Percentiles rank a stretch among this genome's conserved stretches.
Conservation (phyloP, 2,113 vertebrate genomes). For the Serilophus lunatus region DNA sequence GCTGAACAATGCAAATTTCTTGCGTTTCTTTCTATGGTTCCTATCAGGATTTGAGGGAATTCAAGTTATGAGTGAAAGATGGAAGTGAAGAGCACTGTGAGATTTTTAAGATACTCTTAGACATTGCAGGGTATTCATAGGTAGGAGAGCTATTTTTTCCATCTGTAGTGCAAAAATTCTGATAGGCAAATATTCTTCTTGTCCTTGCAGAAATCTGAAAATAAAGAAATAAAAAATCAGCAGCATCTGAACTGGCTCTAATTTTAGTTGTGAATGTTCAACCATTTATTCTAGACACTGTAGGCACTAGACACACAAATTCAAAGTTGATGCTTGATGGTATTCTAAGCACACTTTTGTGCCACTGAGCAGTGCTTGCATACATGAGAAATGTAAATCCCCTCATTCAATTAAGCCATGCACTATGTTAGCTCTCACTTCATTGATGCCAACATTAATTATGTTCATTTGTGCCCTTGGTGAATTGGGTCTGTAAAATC, state of each 20-base stretch:
- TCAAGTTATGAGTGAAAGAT: background rate
- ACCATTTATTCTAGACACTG: background rate
- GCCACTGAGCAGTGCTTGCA: background rate
- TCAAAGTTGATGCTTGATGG: background rate
- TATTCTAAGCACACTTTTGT: conserved; percentile 11
- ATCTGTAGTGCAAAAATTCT: background rate
- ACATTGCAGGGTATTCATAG: background rate
- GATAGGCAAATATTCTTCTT: background rate
- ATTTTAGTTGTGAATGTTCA: background rate
- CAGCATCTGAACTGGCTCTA: background rate
- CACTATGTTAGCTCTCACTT: background rate
- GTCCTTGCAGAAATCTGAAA: background rate
- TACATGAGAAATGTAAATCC: background rate
- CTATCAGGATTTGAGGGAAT: background rate
- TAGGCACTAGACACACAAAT: background rate
- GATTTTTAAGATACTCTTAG: background rate
- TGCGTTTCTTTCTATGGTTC: background rate
- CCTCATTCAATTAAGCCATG: background rate
- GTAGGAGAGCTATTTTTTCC: background rate
- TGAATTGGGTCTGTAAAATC: background rate
- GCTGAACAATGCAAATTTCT: background rate
- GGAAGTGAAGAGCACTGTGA: background rate
- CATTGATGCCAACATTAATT: background rate
- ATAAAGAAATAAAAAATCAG: background rate
- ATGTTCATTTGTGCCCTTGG: background rate